These are phyloP conservation scores for Cephus runcator DNA, from an alignment of 2,888 invertebrate species.

Conservation along the genomic window DNA sequence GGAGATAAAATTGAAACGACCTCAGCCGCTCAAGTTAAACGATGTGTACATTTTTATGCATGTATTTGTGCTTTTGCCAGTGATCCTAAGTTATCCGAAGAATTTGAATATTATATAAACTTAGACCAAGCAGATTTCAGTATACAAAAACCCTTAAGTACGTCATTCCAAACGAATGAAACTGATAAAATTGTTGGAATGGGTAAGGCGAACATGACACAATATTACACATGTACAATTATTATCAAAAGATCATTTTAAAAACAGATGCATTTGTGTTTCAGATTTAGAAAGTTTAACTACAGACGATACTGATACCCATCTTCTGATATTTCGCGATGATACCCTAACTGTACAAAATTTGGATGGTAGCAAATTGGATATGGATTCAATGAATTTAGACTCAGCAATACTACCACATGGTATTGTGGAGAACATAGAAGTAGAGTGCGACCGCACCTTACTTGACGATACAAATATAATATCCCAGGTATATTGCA, in stretches of 20 bases:
- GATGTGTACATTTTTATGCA: constrained; percentile 78
- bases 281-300: constrained; percentile 54
- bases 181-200: constrained; percentile 56
- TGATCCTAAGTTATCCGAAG: constrained; percentile 71
- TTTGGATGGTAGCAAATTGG: constrained; percentile 50
- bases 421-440: constrained; percentile 51
- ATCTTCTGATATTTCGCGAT: constrained; percentile 57
- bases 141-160: constrained; percentile 43
- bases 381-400: constrained; percentile 54
- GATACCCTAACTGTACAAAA: constrained; percentile 55
- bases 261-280: constrained; percentile 7
- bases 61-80: constrained; percentile 78
- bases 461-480: constrained; percentile 50
- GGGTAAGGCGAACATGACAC: constrained; percentile 38
- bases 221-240: not conserved
- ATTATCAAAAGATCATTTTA: not conserved
- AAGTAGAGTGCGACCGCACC: constrained; percentile 49
- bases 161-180: constrained; percentile 43
- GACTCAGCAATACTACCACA: constrained; percentile 52
- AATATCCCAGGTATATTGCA: constrained; percentile 50
- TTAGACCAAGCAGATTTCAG: constrained; percentile 62
- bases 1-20: constrained; percentile 45
- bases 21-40: constrained; percentile 47
- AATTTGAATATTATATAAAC: constrained; percentile 72
- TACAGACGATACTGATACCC: constrained; percentile 53